Percentiles rank a stretch among this genome's conserved stretches.
phyloP scores from a whole-genome alignment of 2,113 vertebrate species.

The Chaetura pelagica region DNA sequence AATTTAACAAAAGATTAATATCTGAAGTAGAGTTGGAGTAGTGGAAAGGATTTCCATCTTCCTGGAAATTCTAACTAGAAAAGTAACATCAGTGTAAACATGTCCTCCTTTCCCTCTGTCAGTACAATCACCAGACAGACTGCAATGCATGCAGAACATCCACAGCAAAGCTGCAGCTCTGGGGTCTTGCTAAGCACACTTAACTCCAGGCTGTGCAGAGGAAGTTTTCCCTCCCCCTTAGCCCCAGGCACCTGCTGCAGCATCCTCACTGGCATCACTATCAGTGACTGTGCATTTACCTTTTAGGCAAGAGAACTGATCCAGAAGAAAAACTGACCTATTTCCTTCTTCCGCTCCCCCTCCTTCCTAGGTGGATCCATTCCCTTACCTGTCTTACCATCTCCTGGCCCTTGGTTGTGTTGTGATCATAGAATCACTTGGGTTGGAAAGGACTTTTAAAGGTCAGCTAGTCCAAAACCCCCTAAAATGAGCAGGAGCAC shows the following conservation, averaged over 20 bases:
- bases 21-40: not conserved
- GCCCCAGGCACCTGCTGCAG: not conserved
- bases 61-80: not conserved
- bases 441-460: not conserved
- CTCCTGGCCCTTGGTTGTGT: not conserved
- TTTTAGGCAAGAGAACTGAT: not conserved
- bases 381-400: not conserved
- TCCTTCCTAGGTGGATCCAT: not conserved
- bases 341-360: not conserved
- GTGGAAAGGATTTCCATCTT: not conserved
- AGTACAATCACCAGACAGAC: not conserved
- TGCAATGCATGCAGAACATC: accelerated
- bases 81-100: not conserved
- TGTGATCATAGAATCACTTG: not conserved
- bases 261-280: not conserved
- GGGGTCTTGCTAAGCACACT: accelerated
- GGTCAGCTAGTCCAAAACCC: not conserved
- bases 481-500: not conserved
- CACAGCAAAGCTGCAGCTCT: not conserved
- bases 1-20: not conserved
- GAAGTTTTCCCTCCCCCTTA: not conserved
- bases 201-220: not conserved
- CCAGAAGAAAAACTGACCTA: not conserved
- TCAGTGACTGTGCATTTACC: not conserved
- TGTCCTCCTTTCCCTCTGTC: not conserved